Base-by-base conservation (phyloP, 2,113 vertebrate genomes). In the Ardeotis arabs region DNA sequence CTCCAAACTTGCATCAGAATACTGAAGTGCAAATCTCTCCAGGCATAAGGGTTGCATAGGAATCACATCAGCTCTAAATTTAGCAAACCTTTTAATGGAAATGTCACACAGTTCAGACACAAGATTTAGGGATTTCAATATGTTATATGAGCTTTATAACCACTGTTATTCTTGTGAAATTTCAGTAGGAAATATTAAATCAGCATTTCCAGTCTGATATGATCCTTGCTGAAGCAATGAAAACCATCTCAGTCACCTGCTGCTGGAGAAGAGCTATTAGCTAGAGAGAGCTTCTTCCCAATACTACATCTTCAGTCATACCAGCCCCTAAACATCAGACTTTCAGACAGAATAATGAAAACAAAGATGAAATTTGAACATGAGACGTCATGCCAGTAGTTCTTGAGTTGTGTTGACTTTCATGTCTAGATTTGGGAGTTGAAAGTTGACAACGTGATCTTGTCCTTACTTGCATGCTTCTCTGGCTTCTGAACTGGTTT, bases 61-160 rank as follows among this genome's bases (percentile, higher is more conserved):
- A 93, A 90, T 93, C 73, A 53, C 31, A 92, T 87, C 47, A 73
- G 53, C 58, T 96, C 95, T 96, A 92, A 89, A 95, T 93, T 92
- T 88, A 95, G 93, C 47, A 92, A 92, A 76, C 79, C 63, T 92
- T 96, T 86, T 95, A 92, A 94, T 90, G 75, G 79, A 93, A 96
- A 90, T 84, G 67, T 93, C 87, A 86, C 76, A 88, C 56, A 88
- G 88, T 96, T 96, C 92, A 96, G 86, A 55, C 64, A 72, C 29
- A 77, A 94, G 79, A 87, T 92, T 94, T 90, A 78, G 49, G 73
- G 33, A 78, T 89, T 90, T 86, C 94, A 45, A 6, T 77, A 52
- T 93, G 79, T 93, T 81, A 29, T 45, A 75, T 64, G 41, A 94
- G 86, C 66, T 94, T 88, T 92, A 58, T 60, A 92, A 81, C 73